phyloP scores from a whole-genome alignment of 2,113 vertebrate genomes.

The Probosciger aterrimus region DNA sequence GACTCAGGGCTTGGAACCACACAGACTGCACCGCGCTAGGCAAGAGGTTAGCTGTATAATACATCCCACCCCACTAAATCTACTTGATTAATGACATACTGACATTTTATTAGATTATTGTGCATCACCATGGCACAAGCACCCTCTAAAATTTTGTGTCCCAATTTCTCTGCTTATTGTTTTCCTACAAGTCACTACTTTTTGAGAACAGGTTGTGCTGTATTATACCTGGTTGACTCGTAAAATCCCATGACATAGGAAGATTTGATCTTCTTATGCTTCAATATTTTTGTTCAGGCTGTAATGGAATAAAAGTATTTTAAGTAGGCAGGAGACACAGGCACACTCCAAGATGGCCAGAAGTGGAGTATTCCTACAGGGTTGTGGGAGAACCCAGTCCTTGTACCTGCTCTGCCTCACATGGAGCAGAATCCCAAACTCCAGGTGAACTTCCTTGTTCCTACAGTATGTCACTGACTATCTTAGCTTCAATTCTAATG shows the following conservation, averaged over 20 bases:
- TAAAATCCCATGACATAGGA: not conserved
- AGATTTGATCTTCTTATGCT: not conserved
- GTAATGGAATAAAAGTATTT: not conserved
- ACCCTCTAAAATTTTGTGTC: not conserved
- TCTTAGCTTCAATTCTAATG: not conserved
- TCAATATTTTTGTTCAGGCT: not conserved
- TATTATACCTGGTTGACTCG: not conserved
- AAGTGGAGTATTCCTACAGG: not conserved
- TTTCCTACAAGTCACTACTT: not conserved
- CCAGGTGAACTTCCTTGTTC: not conserved
- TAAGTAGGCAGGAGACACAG: not conserved
- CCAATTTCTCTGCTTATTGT: not conserved
- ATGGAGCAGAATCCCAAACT: not conserved
- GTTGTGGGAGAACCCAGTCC: not conserved
- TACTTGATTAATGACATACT: not conserved
- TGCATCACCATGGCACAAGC: not conserved
- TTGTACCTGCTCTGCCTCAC: not conserved
- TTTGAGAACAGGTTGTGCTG: not conserved
- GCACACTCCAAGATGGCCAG: not conserved
- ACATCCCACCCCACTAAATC: not conserved
- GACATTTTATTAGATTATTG: not conserved
- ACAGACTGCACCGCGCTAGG: not conserved
- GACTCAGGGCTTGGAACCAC: not conserved
- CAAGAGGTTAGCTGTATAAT: not conserved
- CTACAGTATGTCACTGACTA: not conserved